Evolutionary conservation across 2,888 invertebrate species (phyloP), one percentile per base, ranked within the genome.

Genomic region (Heliconius sara): DNA sequence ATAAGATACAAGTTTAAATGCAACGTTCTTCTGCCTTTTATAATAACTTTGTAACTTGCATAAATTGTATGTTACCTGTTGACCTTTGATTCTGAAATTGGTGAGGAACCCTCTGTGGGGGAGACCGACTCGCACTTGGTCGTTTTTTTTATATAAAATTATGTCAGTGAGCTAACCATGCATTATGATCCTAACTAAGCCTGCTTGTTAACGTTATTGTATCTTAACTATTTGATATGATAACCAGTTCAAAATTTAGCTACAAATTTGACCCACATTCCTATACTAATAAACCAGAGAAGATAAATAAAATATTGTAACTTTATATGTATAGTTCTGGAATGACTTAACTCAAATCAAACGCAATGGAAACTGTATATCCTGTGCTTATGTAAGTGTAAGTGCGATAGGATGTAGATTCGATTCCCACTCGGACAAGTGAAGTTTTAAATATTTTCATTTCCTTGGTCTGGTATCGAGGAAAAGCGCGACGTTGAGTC

Each of bases 141-240:
- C 16, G 47, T 5, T 47, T 47, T 47, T 47, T 47, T 47, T 13
- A 13, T 1, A 16, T 47, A 47, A 47, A 63, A 63, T 63, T 2
- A 60, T 10, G 2, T 63, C 10, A 27, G 5, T 12, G 25, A 63
- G 25, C 27, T 34, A 67, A 39, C n/a, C 68, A 13, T 12, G 13
- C 22, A n/a, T 22, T 30, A 9, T 22, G 3, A 47, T 10, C 39
- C 34, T 0, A 22, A 39, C n/a, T 13, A 39, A 68, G 34, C 9
- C 22, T n/a, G 68, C 22, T n/a, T 39, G 39, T 68, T 19, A 25
- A 70, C 2, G 25, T 43, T 68, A 27, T 27, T 27, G 27, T 70
- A 70, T 70, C 68, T 70, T 16, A 25, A 43, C 43, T 70, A 70
- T 70, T 70, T 70, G 68, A 43, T 6, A 43, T 6, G 68, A 70